phyloP scores from a whole-genome alignment of 2,888 invertebrate genomes.

The Disparrhopalites patrizii region DNA sequence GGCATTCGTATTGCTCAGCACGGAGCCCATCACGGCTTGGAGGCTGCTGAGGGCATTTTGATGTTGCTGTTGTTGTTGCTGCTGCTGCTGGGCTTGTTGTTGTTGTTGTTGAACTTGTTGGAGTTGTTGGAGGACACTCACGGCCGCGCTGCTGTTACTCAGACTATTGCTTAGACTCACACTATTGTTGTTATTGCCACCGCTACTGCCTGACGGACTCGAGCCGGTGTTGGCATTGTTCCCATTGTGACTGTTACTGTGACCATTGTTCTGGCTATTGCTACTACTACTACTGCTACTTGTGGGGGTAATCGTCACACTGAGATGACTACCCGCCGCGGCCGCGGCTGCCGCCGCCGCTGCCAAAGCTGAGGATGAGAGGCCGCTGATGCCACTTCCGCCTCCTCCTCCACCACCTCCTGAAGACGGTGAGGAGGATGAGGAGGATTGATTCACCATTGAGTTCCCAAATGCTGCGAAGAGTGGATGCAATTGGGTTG shows the following conservation, averaged over 20 bases:
- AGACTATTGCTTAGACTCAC: not conserved
- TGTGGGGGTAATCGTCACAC: conserved; percentile 40
- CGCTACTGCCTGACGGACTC: conserved; percentile 28
- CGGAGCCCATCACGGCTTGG: not conserved
- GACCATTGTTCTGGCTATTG: not conserved
- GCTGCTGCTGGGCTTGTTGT: too few species aligned
- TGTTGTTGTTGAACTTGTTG: conserved; percentile 14
- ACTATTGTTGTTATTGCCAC: not conserved
- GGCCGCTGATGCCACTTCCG: not conserved
- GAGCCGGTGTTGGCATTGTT: conserved; percentile 24
- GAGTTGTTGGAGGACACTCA: too few species aligned
- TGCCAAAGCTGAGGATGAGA: conserved; percentile 8
- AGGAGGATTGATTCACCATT: not conserved
- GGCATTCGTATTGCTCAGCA: not conserved
- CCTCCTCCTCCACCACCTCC: conserved; percentile 4
- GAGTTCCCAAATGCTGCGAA: conserved; percentile 42
- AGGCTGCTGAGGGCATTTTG: too few species aligned
- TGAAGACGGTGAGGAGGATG: conserved; percentile 7
- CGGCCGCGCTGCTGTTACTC: too few species aligned
- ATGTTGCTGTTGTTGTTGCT: not conserved
- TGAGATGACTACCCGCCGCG: conserved; percentile 35
- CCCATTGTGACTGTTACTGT: not conserved
- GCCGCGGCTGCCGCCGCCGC: conserved; percentile 23
- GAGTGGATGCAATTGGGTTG: conserved; percentile 45
- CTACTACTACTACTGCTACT: not conserved